Evolutionary conservation across 2,797 vertebrate species (phyloP).

Genomic region (Falco concolor): DNA sequence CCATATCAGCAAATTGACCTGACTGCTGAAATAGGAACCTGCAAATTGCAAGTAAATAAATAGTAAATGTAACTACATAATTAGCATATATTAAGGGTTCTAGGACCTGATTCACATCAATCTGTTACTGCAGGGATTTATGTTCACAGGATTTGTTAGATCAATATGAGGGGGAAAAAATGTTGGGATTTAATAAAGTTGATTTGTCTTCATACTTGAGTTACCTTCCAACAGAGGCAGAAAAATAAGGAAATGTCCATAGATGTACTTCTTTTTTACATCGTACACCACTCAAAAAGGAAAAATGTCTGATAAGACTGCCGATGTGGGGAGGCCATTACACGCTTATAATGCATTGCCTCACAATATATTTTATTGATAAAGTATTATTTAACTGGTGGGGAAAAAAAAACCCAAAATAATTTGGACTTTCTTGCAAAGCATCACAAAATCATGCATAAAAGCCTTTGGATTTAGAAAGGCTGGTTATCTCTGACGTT

Average conservation of each 20-base stretch:
- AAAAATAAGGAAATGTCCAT: neutral
- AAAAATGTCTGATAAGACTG: neutral
- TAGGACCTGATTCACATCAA: neutral
- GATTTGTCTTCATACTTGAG: neutral
- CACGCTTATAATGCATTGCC: neutral
- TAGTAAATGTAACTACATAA: neutral
- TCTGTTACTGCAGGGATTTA: neutral
- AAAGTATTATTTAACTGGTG: neutral
- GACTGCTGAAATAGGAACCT: conserved; percentile 88
- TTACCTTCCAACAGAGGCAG: neutral
- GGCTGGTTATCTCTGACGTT: neutral
- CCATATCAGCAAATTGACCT: conserved; percentile 79
- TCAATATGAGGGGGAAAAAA: neutral
- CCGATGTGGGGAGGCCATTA: neutral
- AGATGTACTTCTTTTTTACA: neutral
- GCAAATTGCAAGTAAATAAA: conserved; percentile 50
- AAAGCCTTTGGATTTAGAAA: neutral
- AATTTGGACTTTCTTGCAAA: neutral
- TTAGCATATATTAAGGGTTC: neutral
- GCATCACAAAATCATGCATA: neutral
- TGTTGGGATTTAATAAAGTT: neutral
- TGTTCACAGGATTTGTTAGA: neutral
- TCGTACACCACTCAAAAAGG: neutral
- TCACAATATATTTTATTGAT: neutral
- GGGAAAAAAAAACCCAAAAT: neutral